Conservation (phyloP, 2,888 invertebrate species). For the Athalia cordata region DNA sequence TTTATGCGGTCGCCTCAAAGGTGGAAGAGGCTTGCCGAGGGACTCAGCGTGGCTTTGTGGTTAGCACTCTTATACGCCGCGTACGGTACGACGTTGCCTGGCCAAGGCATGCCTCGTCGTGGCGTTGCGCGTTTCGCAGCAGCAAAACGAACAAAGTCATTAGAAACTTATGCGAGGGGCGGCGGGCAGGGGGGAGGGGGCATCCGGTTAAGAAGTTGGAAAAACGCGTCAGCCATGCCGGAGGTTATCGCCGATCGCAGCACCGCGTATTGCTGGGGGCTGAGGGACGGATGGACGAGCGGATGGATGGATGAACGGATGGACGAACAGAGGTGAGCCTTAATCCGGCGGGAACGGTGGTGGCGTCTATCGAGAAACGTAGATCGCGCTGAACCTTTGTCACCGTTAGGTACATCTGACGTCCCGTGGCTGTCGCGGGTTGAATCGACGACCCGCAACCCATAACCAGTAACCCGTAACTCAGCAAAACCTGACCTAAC, state of each 20-base stretch:
- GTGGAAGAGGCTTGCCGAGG: constrained; percentile 34
- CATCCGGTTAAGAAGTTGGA: constrained; percentile 39
- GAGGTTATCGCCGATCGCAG: constrained; percentile 32
- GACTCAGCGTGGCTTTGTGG: constrained; percentile 22
- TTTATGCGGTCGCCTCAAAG: constrained; percentile 40
- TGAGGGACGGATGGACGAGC: too few species aligned
- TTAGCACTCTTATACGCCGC: constrained; percentile 30
- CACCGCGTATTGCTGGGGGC: background rate
- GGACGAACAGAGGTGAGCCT: background rate
- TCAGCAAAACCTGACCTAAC: constrained; percentile 23
- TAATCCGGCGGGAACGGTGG: constrained; percentile 13
- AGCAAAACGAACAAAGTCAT: constrained; percentile 42
- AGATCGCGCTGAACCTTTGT: constrained; percentile 18
- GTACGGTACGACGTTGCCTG: constrained; percentile 3
- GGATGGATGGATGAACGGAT: too few species aligned
- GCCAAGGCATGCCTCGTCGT: background rate
- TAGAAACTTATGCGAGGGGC: constrained; percentile 14
- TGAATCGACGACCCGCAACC: constrained; percentile 21
- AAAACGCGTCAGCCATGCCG: constrained; percentile 30
- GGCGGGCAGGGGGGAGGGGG: constrained; percentile 1
- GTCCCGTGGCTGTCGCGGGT: background rate
- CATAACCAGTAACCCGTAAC: background rate
- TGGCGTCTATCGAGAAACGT: background rate
- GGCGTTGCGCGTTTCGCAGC: background rate
- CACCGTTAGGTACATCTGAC: constrained; percentile 20